Conservation (phyloP, 2,113 vertebrate genomes). For the Semicossyphus pulcher region DNA sequence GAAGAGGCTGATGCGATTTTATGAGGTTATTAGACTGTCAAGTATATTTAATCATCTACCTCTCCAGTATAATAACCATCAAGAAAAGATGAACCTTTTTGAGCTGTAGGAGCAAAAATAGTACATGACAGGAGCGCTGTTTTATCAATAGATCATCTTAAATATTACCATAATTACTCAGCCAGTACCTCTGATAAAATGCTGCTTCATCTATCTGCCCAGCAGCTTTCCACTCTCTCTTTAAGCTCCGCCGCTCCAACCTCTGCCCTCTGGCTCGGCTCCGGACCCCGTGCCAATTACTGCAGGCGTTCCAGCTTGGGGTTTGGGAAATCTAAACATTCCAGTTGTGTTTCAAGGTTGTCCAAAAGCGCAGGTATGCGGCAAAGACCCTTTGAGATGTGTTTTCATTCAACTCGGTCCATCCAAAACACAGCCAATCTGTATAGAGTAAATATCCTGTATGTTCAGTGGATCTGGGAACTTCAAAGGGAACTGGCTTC, state of each 20-base stretch:
- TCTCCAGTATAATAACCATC: constrained; percentile 9
- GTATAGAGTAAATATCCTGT: constrained; percentile 76
- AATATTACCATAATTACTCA: constrained; percentile 19
- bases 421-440: constrained; percentile 70
- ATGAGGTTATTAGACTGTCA: constrained; percentile 8
- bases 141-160: constrained; percentile 21
- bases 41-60: constrained; percentile 10
- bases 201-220: constrained; percentile 34
- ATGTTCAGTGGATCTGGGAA: constrained; percentile 56
- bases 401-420: constrained; percentile 68
- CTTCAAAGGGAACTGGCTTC: constrained; percentile 75
- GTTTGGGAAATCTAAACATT: constrained; percentile 73
- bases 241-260: constrained; percentile 29
- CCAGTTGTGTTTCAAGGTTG: constrained; percentile 63
- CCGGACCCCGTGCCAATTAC: constrained; percentile 46
- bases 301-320: constrained; percentile 48
- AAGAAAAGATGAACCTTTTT: background rate
- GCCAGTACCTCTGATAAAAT: constrained; percentile 26
- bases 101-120: background rate
- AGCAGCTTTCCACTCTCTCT: constrained; percentile 22
- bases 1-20: constrained; percentile 21
- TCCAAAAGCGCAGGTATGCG: constrained; percentile 73
- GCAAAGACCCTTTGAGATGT: constrained; percentile 68
- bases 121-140: background rate
- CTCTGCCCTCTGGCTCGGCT: constrained; percentile 48